Evolutionary conservation across 2,113 vertebrate species (phyloP).

Genomic region (Laterallus jamaicensis): DNA sequence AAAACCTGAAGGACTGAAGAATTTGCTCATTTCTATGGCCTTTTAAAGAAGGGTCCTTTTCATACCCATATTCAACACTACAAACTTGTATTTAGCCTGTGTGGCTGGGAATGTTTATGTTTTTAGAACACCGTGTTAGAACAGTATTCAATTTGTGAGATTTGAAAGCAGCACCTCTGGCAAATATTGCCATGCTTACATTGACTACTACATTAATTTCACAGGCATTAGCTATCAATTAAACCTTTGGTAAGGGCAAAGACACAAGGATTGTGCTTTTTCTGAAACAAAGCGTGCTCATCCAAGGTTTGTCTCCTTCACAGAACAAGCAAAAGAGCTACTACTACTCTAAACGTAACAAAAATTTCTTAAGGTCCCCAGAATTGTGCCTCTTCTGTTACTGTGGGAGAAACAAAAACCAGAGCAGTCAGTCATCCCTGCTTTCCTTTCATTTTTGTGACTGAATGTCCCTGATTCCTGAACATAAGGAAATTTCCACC

Average conservation of each 20-base stretch:
- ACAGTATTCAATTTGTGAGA: background rate
- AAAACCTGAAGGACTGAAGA: slow-evolving; percentile 6
- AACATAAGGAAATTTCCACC: background rate
- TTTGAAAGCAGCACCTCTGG: background rate
- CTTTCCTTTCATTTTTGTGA: background rate
- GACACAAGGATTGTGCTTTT: background rate
- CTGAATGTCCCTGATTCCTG: background rate
- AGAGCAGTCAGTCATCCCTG: background rate
- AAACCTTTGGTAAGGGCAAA: background rate
- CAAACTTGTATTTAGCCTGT: background rate
- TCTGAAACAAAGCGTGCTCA: background rate
- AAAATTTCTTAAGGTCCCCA: background rate
- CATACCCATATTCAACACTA: background rate
- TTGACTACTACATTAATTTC: background rate
- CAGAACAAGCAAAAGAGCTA: background rate
- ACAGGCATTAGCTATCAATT: background rate
- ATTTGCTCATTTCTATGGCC: background rate
- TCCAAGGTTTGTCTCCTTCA: background rate
- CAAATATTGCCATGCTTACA: background rate
- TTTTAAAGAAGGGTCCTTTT: slow-evolving; percentile 57
- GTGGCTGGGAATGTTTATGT: slow-evolving; percentile 14
- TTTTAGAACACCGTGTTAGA: background rate
- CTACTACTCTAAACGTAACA: background rate
- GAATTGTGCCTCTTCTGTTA: background rate
- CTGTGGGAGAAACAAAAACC: background rate